Evolutionary conservation across 1,140 invertebrate genomes (phyloP), one percentile per base, ranked within the genome.

Genomic region (Frieseomelitta varia): DNA sequence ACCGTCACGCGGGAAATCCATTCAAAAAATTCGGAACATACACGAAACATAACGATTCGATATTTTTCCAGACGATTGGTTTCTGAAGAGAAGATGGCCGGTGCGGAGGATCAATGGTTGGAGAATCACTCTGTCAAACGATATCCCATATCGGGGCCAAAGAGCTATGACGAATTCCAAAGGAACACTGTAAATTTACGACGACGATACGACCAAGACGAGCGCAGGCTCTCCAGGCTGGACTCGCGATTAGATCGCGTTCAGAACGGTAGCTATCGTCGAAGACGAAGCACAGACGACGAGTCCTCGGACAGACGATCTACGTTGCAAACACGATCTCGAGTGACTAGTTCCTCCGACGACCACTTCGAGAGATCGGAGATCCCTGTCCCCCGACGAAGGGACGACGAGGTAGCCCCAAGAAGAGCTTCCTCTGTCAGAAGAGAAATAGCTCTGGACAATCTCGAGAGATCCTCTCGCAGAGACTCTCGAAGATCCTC

Each of bases 301-400:
- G 93, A 93, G 14, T 86, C 84, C 12, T 83, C 88, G 14, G 90
- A 92, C 58, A 81, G 91, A 30, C 88, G 84, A 68, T 87, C 90
- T 10, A 91, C 81, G 8, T 8, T 87, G 58, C 72, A 87, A 56
- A 21, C 72, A 12, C 89, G 89, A 65, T 58, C 89, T 24, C 91
- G 90, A 79, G 34, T 92, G 6, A 93, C 92, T n/a, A 94, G 93
- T 56, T 93, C 93, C 10, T 94, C 94, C 2, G 93, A 94, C 55
- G 93, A 94, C 68, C 92, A 92, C 67, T 84, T 90, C n/a, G 93
- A 94, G 15, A 78, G 84, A 6, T 63, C 87, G 1, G 93, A 94
- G 19, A 83, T n/a, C n/a, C n/a, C 76, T 73, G 39, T 80, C 53
- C 10, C 87, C 15, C 51, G 81, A 77, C 39, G 80, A 73, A 67